A percentile compares a stretch with the other conserved stretches of the same genome.
Conservation (phyloP, 2,113 vertebrate genomes). For the cattle (Bos taurus) region DNA sequence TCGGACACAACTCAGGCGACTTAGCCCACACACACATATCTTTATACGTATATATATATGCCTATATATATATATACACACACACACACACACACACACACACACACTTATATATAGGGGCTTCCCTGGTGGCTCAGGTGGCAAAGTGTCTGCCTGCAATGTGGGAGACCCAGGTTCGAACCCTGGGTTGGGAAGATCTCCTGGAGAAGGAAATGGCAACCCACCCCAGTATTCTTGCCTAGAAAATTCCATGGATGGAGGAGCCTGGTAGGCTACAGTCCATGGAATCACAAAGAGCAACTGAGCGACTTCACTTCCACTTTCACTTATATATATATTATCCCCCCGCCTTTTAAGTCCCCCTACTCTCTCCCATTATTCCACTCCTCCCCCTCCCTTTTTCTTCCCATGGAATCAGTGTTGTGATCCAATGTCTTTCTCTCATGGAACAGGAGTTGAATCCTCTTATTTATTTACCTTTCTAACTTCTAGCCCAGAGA, state of each 20-base stretch:
- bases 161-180: accelerated
- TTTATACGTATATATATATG: not conserved
- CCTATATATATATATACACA: not conserved
- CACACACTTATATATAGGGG: not conserved
- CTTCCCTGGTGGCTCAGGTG: not conserved
- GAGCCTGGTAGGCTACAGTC: not conserved
- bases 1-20: not conserved
- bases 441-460: not conserved
- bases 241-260: not conserved
- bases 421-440: not conserved
- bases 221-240: not conserved
- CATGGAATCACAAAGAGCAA: not conserved
- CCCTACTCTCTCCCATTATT: not conserved
- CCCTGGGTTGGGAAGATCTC: not conserved
- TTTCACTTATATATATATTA: not conserved
- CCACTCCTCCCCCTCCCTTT: not conserved
- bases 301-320: not conserved
- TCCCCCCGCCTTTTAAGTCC: not conserved
- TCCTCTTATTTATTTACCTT: not conserved
- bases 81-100: accelerated
- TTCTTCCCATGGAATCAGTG: not conserved
- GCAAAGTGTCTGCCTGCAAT: not conserved
- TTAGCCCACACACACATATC: not conserved
- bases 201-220: not conserved
- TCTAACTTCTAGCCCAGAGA: not conserved